Conservation (phyloP, 2,888 invertebrate genomes). For the Zygaena filipendulae region DNA sequence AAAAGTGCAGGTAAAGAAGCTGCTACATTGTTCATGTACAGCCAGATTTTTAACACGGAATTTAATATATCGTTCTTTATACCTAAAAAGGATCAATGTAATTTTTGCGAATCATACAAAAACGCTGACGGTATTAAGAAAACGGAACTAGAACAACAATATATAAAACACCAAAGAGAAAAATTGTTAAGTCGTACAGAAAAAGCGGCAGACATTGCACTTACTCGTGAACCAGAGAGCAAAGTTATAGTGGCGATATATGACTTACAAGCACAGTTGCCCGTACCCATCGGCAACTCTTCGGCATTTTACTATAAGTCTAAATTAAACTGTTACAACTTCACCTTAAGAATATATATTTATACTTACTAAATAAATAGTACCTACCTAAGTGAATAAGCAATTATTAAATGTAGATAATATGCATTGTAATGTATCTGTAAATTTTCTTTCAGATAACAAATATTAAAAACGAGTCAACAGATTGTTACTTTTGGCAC, state of each 20-base stretch:
- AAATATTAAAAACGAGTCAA: constrained; percentile 9
- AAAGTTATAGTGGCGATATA: constrained; percentile 14
- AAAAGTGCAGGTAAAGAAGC: constrained; percentile 7
- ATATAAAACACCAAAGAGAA: constrained; percentile 13
- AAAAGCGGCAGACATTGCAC: constrained; percentile 13
- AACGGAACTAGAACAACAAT: constrained; percentile 2
- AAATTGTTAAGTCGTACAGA: constrained; percentile 16
- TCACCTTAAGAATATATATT: constrained; percentile 13
- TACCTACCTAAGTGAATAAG: neutral
- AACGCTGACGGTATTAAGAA: constrained; percentile 2
- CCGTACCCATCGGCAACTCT: constrained; percentile 12
- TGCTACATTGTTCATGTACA: constrained; percentile 1
- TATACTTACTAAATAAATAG: no score
- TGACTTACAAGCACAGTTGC: constrained; percentile 17
- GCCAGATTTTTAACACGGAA: constrained; percentile 1
- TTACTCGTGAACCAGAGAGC: constrained; percentile 6
- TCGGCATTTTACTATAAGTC: constrained; percentile 15
- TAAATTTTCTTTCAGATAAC: constrained; percentile 5
- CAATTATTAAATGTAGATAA: no score
- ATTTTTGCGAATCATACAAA: constrained; percentile 5
- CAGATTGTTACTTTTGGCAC: constrained; percentile 14
- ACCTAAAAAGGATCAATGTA: constrained; percentile 5
- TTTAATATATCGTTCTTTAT: constrained; percentile 5
- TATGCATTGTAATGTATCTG: no score
- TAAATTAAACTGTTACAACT: constrained; percentile 16